These are phyloP conservation scores for Callospermophilus lateralis DNA, from an alignment of 2,113 vertebrate genomes.

Conservation along the genomic window DNA sequence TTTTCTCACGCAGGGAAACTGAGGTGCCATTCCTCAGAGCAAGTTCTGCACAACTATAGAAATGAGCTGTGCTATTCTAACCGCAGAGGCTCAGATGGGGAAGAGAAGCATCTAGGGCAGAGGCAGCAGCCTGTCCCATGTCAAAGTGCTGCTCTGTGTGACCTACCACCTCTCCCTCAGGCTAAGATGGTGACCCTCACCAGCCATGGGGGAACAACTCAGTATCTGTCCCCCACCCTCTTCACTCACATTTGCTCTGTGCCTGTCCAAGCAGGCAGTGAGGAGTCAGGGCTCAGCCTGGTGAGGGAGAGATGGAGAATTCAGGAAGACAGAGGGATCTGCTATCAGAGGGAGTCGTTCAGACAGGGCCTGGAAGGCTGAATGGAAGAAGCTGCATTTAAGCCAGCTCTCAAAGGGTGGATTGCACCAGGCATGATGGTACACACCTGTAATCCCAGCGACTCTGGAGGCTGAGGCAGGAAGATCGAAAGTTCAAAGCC, in stretches of 20 bases:
- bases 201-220: not conserved
- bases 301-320: not conserved
- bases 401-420: not conserved
- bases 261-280: not conserved
- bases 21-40: not conserved
- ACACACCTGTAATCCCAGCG: no score
- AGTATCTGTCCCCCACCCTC: accelerated
- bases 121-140: not conserved
- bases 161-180: not conserved
- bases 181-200: not conserved
- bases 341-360: not conserved
- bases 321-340: not conserved
- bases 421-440: no score
- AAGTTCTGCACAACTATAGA: not conserved
- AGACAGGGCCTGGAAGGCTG: not conserved
- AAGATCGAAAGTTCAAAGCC: no score
- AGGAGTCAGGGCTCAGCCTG: not conserved
- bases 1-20: constrained; percentile 14
- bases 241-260: not conserved
- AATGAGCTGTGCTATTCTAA: not conserved
- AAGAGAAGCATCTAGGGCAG: not conserved
- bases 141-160: not conserved
- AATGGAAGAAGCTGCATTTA: not conserved
- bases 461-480: no score
- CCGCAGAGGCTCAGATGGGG: not conserved